Percentiles rank a stretch among this genome's conserved stretches.
Conservation (phyloP, 2,888 invertebrate genomes). For the Euzophera pinguis region DNA sequence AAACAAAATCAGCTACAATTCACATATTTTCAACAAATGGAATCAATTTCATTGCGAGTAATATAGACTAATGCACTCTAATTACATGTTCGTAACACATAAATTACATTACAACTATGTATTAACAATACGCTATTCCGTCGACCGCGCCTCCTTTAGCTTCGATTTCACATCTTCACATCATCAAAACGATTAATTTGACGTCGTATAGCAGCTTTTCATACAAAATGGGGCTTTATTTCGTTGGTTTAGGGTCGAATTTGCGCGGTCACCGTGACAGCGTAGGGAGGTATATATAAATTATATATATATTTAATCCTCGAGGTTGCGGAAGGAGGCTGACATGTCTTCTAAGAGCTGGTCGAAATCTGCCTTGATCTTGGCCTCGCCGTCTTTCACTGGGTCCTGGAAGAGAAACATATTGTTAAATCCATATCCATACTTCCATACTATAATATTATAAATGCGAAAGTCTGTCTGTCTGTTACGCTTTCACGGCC, state of each 20-base stretch:
- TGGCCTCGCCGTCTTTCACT: constrained; percentile 97
- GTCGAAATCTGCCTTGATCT: constrained; percentile 98
- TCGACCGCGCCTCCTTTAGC: constrained; percentile 13
- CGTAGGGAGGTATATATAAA: not conserved
- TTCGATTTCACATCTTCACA: not conserved
- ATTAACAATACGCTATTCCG: constrained; percentile 31
- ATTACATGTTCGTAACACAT: constrained; percentile 37
- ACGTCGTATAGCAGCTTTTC: not conserved
- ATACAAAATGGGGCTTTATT: constrained; percentile 7
- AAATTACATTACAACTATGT: constrained; percentile 34
- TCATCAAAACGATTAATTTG: not conserved
- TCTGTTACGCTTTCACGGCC: too few relatives aligned
- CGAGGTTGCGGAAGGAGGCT: constrained; percentile 98
- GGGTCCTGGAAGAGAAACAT: constrained; percentile 86
- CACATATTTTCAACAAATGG: constrained; percentile 40
- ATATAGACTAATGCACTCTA: constrained; percentile 47
- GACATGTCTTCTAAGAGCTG: constrained; percentile 98
- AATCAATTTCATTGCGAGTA: constrained; percentile 44
- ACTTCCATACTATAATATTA: too few relatives aligned
- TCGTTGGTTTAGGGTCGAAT: constrained; percentile 1
- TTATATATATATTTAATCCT: constrained; percentile 88
- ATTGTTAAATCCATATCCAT: too few relatives aligned
- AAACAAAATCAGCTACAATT: constrained; percentile 11
- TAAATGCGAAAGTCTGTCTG: too few relatives aligned
- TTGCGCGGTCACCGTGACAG: constrained; percentile 12